phyloP scores from a whole-genome alignment of 2,888 invertebrate species.

The Diloba caeruleocephala region DNA sequence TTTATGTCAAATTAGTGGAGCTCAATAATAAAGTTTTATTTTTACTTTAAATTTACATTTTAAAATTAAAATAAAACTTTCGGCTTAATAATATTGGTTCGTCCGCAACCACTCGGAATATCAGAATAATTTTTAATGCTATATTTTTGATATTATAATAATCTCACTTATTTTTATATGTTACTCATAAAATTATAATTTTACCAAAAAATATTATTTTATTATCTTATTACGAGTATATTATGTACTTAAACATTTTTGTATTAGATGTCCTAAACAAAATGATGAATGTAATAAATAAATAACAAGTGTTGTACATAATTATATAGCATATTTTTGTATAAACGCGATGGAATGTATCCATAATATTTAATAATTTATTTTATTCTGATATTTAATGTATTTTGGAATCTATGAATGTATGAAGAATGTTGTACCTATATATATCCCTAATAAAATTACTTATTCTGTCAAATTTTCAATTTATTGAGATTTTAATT shows the following conservation, averaged over 20 bases:
- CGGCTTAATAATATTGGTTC: no score
- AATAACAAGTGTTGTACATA: conserved; percentile 48
- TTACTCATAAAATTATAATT: conserved; percentile 19
- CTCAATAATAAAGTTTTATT: no score
- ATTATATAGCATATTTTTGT: conserved; percentile 65
- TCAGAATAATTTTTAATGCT: conserved; percentile 25
- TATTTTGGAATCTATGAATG: conserved; percentile 44
- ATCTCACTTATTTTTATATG: conserved; percentile 41
- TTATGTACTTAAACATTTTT: conserved; percentile 46
- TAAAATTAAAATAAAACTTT: no score
- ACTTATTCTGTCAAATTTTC: conserved; percentile 16
- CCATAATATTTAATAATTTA: conserved; percentile 58
- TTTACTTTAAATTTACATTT: no score
- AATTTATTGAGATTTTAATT: conserved; percentile 5
- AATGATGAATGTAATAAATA: conserved; percentile 7
- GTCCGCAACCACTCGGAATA: background rate
- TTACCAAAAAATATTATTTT: conserved; percentile 30
- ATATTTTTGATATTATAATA: conserved; percentile 41
- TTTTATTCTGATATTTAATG: conserved; percentile 61
- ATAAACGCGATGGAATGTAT: conserved; percentile 56
- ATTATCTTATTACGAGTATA: conserved; percentile 26
- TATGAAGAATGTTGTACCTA: conserved; percentile 25
- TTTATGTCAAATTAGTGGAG: no score
- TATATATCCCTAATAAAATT: conserved; percentile 44
- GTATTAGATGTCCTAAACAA: conserved; percentile 10